phyloP scores from a whole-genome alignment of 2,888 invertebrate genomes.

The Plemyria rubiginata region DNA sequence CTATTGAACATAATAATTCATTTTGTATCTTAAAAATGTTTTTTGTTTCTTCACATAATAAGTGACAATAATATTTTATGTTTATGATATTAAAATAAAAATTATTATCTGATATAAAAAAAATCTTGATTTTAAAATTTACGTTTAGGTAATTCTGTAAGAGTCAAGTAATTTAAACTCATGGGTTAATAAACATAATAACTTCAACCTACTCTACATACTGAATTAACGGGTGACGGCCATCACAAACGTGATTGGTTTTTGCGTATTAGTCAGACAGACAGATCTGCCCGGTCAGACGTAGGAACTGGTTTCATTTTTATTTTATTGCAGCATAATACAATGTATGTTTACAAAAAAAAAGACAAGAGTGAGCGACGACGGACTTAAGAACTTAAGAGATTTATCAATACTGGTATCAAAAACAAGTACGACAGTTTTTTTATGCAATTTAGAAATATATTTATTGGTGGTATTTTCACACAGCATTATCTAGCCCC shows the following conservation, averaged over 20 bases:
- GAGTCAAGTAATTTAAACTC: not conserved
- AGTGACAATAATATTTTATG: too few relatives aligned
- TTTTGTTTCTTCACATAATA: too few relatives aligned
- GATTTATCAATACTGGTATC: too few relatives aligned
- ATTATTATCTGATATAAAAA: too few relatives aligned
- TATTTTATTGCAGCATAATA: conserved; percentile 3
- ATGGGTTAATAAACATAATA: not conserved
- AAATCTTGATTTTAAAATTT: too few relatives aligned
- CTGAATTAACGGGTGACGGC: conserved; percentile 19
- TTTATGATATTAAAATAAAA: too few relatives aligned
- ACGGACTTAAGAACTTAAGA: not conserved
- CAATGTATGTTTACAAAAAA: conserved; percentile 9
- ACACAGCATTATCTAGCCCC: too few relatives aligned
- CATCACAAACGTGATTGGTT: conserved; percentile 21
- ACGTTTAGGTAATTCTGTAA: not conserved
- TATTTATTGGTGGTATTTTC: too few relatives aligned
- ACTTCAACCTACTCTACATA: conserved; percentile 25
- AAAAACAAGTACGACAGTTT: too few relatives aligned
- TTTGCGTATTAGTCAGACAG: conserved; percentile 22
- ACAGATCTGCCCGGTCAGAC: conserved; percentile 9
- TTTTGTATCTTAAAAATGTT: too few relatives aligned
- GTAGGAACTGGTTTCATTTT: conserved; percentile 18
- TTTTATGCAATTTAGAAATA: too few relatives aligned
- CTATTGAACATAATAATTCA: too few relatives aligned
- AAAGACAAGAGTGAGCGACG: conserved; percentile 3